Base-by-base conservation (phyloP, 2,888 invertebrate species). In the Melanophora roralis region DNA sequence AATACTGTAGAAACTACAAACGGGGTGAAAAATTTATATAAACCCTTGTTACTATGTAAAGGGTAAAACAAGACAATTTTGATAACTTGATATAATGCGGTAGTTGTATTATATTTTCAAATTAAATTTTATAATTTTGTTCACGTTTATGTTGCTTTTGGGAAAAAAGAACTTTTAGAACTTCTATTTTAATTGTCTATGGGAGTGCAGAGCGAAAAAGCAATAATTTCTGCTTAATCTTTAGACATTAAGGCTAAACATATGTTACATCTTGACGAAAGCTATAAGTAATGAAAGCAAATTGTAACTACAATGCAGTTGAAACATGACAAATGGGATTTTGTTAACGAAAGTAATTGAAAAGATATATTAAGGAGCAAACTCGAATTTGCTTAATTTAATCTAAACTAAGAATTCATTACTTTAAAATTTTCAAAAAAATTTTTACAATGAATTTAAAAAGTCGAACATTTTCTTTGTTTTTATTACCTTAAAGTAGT, bases 301-400 rank as follows among this genome's bases (percentile, higher is more conserved):
- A n/a, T 83, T 83, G 83, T 86, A 85, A 86, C 86, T 86, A 81
- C 85, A 82, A 82, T 83, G 85, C 84, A 84, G 84, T 85, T 85
- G 75, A 78, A 85, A 84, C 82, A 81, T 82, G 82, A 72, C 40
- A 27, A 47, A 71, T 64, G 23, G 4, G 12, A 7, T 12, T 6
- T 23, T 51, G 1, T 27, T 27, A n/a, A n/a, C n/a, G n/a, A n/a
- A n/a, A n/a, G n/a, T n/a, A n/a, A n/a, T n/a, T n/a, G n/a, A n/a
- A n/a, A n/a, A n/a, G n/a, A n/a, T n/a, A n/a, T n/a, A n/a, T n/a
- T n/a, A n/a, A n/a, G n/a, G n/a, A n/a, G n/a, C n/a, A n/a, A n/a
- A n/a, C n/a, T n/a, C n/a, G n/a, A n/a, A n/a, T n/a, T n/a, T n/a
- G n/a, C n/a, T n/a, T n/a, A n/a, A n/a, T n/a, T n/a, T n/a, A n/a